Evolutionary conservation across 2,888 invertebrate species (phyloP).

Genomic region (Drosophila acutilabella): DNA sequence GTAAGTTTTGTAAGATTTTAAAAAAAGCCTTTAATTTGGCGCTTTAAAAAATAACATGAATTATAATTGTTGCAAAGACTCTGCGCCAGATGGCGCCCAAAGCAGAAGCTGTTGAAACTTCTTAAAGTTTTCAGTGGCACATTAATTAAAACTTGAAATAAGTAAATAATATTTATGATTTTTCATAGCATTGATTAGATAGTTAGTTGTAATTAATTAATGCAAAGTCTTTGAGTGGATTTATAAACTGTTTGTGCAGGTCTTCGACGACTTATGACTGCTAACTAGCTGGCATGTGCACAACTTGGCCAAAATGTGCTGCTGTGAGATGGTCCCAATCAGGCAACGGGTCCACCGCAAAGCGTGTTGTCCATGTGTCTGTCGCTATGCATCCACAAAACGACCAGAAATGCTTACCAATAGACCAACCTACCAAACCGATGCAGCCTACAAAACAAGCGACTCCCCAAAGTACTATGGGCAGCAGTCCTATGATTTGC

Average conservation of each 20-base stretch:
- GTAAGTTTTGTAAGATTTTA: background rate
- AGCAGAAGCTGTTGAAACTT: background rate
- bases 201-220: background rate
- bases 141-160: background rate
- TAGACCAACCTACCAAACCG: constrained; percentile 44
- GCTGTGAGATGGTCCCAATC: constrained; percentile 15
- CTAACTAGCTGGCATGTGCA: background rate
- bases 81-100: constrained; percentile 55
- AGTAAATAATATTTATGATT: no score
- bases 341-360: constrained; percentile 57
- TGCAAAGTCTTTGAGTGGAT: background rate
- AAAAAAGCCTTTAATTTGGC: background rate
- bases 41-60: constrained; percentile 9
- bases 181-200: background rate
- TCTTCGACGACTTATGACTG: background rate
- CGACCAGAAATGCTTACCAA: constrained; percentile 67
- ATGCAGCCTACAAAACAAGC: constrained; percentile 18
- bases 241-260: background rate
- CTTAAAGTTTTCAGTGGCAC: constrained; percentile 3
- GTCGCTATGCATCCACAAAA: constrained; percentile 62
- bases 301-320: background rate
- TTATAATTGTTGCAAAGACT: constrained; percentile 7
- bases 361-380: constrained; percentile 56
- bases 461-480: background rate
- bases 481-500: background rate